phyloP scores from a whole-genome alignment of 2,888 invertebrate species.

The Sinodicranocentrus sp. region DNA sequence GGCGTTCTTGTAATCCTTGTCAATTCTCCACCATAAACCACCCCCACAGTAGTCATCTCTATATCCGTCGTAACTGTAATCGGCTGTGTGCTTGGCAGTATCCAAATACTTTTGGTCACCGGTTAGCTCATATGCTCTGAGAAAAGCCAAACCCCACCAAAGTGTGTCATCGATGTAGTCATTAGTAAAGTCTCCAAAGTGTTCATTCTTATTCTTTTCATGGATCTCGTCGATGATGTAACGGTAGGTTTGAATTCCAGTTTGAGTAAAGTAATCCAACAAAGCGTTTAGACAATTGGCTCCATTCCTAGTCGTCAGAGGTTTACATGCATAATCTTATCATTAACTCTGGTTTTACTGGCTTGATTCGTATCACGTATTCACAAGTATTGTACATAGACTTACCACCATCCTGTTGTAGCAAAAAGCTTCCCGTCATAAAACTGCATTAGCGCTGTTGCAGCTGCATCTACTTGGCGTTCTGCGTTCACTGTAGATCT shows the following conservation, averaged over 20 bases:
- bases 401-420: slow-evolving; percentile 73
- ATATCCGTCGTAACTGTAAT: slow-evolving; percentile 71
- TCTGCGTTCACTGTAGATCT: slow-evolving; percentile 62
- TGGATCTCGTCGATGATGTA: slow-evolving; percentile 72
- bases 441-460: slow-evolving; percentile 73
- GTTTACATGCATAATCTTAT: not conserved
- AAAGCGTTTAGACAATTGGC: slow-evolving; percentile 73
- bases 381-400: no score
- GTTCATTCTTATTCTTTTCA: slow-evolving; percentile 70
- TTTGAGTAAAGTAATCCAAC: slow-evolving; percentile 70
- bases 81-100: slow-evolving; percentile 71
- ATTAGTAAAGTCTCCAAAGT: slow-evolving; percentile 73
- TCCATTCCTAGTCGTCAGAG: slow-evolving; percentile 61
- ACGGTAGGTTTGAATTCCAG: slow-evolving; percentile 56
- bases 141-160: slow-evolving; percentile 73
- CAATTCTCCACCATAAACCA: slow-evolving; percentile 73
- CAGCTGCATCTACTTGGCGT: slow-evolving; percentile 69
- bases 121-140: slow-evolving; percentile 73
- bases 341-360: no score
- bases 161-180: slow-evolving; percentile 50
- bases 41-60: slow-evolving; percentile 73
- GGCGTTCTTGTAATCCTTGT: slow-evolving; percentile 74
- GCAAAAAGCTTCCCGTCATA: slow-evolving; percentile 64
- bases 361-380: no score
- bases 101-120: slow-evolving; percentile 72